A percentile compares a stretch with the other conserved stretches of the same genome.
Evolutionary conservation across 2,888 invertebrate species (phyloP).

Genomic region (Pycnomerus fuliginosus): DNA sequence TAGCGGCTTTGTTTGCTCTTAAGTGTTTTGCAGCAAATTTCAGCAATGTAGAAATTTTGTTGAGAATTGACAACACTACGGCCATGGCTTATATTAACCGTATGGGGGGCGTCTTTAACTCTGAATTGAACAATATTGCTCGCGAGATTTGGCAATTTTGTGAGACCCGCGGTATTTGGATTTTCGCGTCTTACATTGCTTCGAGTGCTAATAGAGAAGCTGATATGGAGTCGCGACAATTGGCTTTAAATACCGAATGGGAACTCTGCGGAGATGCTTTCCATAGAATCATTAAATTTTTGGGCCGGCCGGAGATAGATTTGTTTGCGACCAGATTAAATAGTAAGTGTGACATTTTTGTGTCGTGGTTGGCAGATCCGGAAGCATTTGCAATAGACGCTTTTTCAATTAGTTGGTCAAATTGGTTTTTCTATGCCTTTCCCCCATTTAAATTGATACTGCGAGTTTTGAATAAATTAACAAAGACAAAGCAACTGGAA

Average conservation of each 20-base stretch:
- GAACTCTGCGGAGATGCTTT: neutral
- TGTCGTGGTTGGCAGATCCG: conserved; percentile 35
- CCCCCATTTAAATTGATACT: conserved; percentile 5
- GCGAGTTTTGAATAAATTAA: conserved; percentile 25
- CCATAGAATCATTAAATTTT: conserved; percentile 1
- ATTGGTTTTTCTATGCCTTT: conserved; percentile 27
- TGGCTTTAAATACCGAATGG: neutral
- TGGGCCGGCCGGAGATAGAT: conserved; percentile 30
- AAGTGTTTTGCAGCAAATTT: conserved; percentile 7
- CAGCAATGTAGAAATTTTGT: conserved; percentile 21
- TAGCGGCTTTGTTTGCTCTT: conserved; percentile 5
- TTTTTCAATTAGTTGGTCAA: conserved; percentile 34
- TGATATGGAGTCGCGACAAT: neutral
- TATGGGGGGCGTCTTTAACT: conserved; percentile 10
- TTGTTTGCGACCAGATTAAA: conserved; percentile 35
- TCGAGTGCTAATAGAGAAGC: neutral
- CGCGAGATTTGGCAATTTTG: neutral
- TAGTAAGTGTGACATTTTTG: conserved; percentile 31
- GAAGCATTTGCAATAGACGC: conserved; percentile 31
- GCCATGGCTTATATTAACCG: conserved; percentile 33
- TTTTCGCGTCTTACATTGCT: neutral
- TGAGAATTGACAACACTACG: conserved; percentile 33
- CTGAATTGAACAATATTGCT: neutral
- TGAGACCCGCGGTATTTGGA: neutral
- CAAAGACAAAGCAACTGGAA: neutral